A percentile compares a stretch with the other conserved stretches of the same genome.
Conservation (phyloP, 2,888 invertebrate genomes). For the Glaucopsyche alexis region DNA sequence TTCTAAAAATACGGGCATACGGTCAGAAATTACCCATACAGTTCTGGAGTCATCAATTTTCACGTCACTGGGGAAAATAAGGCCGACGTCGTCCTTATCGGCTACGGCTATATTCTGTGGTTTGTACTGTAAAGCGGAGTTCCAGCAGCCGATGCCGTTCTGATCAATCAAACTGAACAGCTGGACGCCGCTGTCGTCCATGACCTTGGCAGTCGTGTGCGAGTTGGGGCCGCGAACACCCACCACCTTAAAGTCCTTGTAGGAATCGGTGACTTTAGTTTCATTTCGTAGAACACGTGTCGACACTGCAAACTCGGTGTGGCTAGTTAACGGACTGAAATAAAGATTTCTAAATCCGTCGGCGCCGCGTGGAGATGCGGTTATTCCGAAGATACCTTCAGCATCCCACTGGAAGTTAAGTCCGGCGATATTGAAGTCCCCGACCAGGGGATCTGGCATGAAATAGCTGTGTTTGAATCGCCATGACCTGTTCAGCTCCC, state of each 20-base stretch:
- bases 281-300: conserved; percentile 86
- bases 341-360: conserved; percentile 86
- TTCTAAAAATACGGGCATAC: conserved; percentile 89
- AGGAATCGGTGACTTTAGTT: conserved; percentile 83
- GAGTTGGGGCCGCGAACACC: conserved; percentile 83
- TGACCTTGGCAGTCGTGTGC: conserved; percentile 86
- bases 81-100: conserved; percentile 86
- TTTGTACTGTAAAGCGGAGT: conserved; percentile 82
- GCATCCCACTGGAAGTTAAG: conserved; percentile 92
- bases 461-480: conserved; percentile 88
- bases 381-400: conserved; percentile 90
- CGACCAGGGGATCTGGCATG: conserved; percentile 88
- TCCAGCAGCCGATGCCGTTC: conserved; percentile 92
- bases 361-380: conserved; percentile 82
- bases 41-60: conserved; percentile 86
- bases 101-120: conserved; percentile 84
- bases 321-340: conserved; percentile 89
- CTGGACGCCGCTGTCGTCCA: conserved; percentile 87
- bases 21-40: conserved; percentile 90
- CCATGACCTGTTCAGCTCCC: conserved; percentile 88
- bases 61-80: conserved; percentile 89
- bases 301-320: conserved; percentile 88
- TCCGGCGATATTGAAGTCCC: conserved; percentile 89
- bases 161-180: conserved; percentile 89
- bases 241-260: conserved; percentile 84